Percentiles rank a stretch among this genome's conserved stretches.
Conservation (phyloP, 2,888 invertebrate genomes). For the Hirtodrosophila cameraria region DNA sequence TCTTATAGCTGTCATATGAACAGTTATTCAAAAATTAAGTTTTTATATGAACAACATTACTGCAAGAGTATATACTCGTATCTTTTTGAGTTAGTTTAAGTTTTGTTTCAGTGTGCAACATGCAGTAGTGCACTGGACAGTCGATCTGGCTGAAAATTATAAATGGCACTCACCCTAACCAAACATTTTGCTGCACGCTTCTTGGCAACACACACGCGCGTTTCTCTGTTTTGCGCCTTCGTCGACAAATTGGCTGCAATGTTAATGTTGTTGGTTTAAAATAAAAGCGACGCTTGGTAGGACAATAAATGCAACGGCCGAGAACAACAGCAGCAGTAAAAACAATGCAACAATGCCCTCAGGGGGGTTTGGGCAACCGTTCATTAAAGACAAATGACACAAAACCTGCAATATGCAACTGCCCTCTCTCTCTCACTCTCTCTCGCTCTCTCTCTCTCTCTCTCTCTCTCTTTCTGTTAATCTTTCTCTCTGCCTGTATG, state of each 20-base stretch:
- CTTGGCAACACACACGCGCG: slow-evolving; percentile 35
- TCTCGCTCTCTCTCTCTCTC: neutral
- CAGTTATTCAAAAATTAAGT: too few species aligned
- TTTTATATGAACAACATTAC: too few species aligned
- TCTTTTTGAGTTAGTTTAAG: too few species aligned
- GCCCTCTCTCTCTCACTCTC: neutral
- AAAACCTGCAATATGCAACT: slow-evolving; percentile 42
- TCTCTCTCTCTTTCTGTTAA: neutral
- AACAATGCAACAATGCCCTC: slow-evolving; percentile 29
- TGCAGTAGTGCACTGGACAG: neutral
- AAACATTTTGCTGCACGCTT: slow-evolving; percentile 47
- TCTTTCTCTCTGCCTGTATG: neutral
- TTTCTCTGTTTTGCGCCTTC: slow-evolving; percentile 57
- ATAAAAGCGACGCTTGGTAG: slow-evolving; percentile 69
- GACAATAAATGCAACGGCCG: slow-evolving; percentile 56
- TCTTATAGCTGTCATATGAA: too few species aligned
- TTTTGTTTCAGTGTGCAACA: too few species aligned
- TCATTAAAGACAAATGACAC: slow-evolving; percentile 72
- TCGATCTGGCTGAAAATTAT: neutral
- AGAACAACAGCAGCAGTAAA: slow-evolving; percentile 32
- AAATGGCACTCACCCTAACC: slow-evolving; percentile 21
- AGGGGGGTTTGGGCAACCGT: slow-evolving; percentile 51
- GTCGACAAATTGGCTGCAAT: slow-evolving; percentile 68
- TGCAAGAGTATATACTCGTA: too few species aligned
- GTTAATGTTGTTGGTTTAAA: slow-evolving; percentile 68